Percentiles rank a stretch among this genome's conserved stretches.
These are phyloP conservation scores for Vipera latastei DNA, from an alignment of 2,797 vertebrate species.

Conservation along the genomic window DNA sequence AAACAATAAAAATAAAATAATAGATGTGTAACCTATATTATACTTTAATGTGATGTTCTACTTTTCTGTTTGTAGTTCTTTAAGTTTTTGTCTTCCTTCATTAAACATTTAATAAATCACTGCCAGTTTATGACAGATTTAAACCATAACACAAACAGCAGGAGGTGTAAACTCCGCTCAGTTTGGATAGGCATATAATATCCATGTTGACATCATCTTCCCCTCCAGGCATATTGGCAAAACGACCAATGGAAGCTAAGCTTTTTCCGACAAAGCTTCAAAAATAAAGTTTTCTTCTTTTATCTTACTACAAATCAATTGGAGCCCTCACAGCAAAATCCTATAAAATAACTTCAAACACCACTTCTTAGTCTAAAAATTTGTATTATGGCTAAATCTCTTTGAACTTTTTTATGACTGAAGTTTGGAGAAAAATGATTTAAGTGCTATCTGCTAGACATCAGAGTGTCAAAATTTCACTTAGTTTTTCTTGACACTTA, in stretches of 20 bases:
- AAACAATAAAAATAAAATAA: constrained; percentile 53
- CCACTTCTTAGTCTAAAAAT: constrained; percentile 99
- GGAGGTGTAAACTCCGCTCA: constrained; percentile 91
- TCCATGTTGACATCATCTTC: constrained; percentile 87
- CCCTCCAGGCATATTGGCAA: constrained; percentile 95
- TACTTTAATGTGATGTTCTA: constrained; percentile 79
- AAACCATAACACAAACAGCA: constrained; percentile 96
- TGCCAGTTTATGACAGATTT: constrained; percentile 98
- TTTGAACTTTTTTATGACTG: constrained; percentile 96
- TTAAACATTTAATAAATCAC: constrained; percentile 99
- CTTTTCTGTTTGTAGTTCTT: constrained; percentile 95
- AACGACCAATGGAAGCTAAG: constrained; percentile 98
- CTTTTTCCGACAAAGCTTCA: constrained; percentile 99
- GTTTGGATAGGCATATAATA: constrained; percentile 94
- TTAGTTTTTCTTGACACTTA: constrained; percentile 97
- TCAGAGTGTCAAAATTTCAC: constrained; percentile 95
- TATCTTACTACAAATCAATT: constrained; percentile 99
- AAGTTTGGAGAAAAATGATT: constrained; percentile 99
- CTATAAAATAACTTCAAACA: constrained; percentile 99
- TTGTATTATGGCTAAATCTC: constrained; percentile 99
- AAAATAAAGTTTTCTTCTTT: constrained; percentile 99
- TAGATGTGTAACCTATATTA: constrained; percentile 74
- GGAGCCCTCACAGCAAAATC: constrained; percentile 99
- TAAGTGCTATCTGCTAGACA: constrained; percentile 99
- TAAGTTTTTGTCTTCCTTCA: constrained; percentile 95